Percentiles rank a stretch among this genome's conserved stretches.
These are phyloP conservation scores for Pandion haliaetus DNA, from an alignment of 2,113 vertebrate species.

Conservation along the genomic window DNA sequence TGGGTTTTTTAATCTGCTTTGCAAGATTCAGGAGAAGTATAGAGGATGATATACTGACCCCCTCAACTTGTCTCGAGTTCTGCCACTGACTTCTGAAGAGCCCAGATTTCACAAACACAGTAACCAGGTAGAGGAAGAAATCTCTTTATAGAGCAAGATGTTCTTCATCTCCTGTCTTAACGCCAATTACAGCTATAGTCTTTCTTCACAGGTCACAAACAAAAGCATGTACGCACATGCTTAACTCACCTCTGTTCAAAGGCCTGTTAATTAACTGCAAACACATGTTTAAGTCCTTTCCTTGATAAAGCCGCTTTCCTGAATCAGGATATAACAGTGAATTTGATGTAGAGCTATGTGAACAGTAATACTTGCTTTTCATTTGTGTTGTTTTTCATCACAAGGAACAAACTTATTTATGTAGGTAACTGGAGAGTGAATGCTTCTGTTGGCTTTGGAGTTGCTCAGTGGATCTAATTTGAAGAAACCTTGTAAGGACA, in stretches of 20 bases:
- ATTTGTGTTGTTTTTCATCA: neutral
- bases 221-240: neutral
- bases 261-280: constrained; percentile 9
- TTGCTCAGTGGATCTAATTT: neutral
- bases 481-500: constrained; percentile 19
- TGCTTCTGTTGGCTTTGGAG: neutral
- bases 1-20: neutral
- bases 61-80: neutral
- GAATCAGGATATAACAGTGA: neutral
- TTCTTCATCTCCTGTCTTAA: neutral
- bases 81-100: neutral
- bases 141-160: neutral
- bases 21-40: neutral
- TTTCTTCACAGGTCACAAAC: neutral
- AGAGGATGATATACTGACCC: neutral
- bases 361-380: neutral
- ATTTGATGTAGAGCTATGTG: neutral
- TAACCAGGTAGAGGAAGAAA: neutral
- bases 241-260: neutral
- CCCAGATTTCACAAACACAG: neutral
- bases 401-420: neutral
- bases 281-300: neutral
- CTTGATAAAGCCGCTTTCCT: constrained; percentile 7
- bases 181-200: neutral
- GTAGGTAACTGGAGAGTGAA: neutral